A percentile compares a stretch with the other conserved stretches of the same genome.
Evolutionary conservation across 2,113 vertebrate species (phyloP).

Genomic region (Lathamus discolor): DNA sequence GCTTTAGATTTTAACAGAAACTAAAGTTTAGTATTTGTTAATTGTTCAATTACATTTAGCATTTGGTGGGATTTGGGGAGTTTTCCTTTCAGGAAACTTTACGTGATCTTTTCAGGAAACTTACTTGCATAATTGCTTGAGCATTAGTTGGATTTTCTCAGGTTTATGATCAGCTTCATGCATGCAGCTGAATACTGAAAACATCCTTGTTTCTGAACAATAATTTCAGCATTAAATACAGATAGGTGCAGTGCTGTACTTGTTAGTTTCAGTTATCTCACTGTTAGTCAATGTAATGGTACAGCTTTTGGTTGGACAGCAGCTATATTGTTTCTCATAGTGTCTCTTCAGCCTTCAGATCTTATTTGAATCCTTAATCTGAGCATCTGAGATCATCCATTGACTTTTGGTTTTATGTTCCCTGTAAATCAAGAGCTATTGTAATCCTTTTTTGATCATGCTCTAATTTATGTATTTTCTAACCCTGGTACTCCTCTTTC

Average conservation of each 20-base stretch:
- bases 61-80: not conserved
- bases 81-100: not conserved
- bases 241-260: not conserved
- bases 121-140: not conserved
- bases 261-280: not conserved
- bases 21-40: not conserved
- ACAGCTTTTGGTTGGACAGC: not conserved
- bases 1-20: not conserved
- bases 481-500: not conserved
- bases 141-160: not conserved
- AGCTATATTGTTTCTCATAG: accelerated
- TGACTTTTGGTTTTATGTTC: not conserved
- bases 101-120: not conserved
- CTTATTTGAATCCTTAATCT: not conserved
- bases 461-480: not conserved
- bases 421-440: not conserved
- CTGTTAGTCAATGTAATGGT: not conserved
- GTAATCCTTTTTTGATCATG: not conserved
- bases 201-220: not conserved
- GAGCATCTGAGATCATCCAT: not conserved
- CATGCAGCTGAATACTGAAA: not conserved
- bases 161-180: not conserved
- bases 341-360: not conserved
- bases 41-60: not conserved
- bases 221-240: not conserved